Percentiles rank a stretch among this genome's conserved stretches.
phyloP scores from a whole-genome alignment of 2,113 vertebrate genomes.

The Pseudorhombus dupliciocellatus region DNA sequence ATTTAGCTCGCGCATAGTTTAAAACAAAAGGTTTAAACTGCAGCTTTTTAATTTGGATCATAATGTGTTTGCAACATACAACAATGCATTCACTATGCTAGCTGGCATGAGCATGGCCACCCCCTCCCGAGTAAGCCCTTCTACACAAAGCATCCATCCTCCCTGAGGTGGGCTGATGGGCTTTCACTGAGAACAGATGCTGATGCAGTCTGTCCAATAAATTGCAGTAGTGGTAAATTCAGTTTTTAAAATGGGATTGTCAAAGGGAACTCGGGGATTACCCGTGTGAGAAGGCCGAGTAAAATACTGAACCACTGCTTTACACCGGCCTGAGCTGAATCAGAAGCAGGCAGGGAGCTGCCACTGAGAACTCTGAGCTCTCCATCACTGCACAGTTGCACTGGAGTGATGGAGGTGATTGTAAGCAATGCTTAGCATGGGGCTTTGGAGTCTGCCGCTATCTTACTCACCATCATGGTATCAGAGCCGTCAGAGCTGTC shows the following conservation, averaged over 20 bases:
- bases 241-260: slow-evolving; percentile 28
- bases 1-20: too few relatives aligned
- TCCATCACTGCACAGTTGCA: slow-evolving; percentile 53
- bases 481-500: slow-evolving; percentile 11
- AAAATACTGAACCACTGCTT: slow-evolving; percentile 51
- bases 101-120: too few relatives aligned
- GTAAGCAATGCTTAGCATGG: slow-evolving; percentile 51
- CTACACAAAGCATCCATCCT: not conserved
- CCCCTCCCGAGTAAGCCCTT: not conserved
- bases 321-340: slow-evolving; percentile 61
- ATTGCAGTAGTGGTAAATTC: slow-evolving; percentile 13
- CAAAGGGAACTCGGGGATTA: slow-evolving; percentile 48
- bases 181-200: slow-evolving; percentile 31
- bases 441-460: slow-evolving; percentile 30
- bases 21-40: too few relatives aligned
- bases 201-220: slow-evolving; percentile 21
- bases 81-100: not conserved
- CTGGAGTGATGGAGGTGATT: slow-evolving; percentile 38
- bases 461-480: not conserved
- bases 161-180: slow-evolving; percentile 6
- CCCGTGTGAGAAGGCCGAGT: slow-evolving; percentile 25
- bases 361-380: slow-evolving; percentile 18
- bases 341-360: slow-evolving; percentile 50
- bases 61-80: not conserved
- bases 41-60: not conserved